Evolutionary conservation across 2,113 vertebrate species (phyloP).

Genomic region (Centropus unirufus): DNA sequence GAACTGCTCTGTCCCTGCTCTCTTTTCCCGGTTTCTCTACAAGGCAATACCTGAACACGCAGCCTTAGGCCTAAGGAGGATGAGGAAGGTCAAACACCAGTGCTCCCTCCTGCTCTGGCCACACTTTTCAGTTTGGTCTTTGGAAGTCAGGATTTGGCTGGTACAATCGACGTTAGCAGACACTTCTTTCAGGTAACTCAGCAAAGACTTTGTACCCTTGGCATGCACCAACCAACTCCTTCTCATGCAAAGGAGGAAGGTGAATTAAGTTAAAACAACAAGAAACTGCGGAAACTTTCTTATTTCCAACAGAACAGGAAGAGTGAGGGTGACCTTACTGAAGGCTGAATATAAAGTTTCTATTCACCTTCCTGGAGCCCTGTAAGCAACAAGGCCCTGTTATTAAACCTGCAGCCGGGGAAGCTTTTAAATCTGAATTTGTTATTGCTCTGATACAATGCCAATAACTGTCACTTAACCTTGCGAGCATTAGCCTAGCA

Average conservation of each 20-base stretch:
- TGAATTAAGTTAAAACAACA: not conserved
- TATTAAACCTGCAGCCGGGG: not conserved
- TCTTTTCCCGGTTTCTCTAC: not conserved
- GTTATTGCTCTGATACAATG: not conserved
- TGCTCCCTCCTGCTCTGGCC: not conserved
- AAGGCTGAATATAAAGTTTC: not conserved
- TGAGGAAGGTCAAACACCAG: not conserved
- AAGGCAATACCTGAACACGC: not conserved
- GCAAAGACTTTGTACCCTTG: not conserved
- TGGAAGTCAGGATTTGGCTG: not conserved
- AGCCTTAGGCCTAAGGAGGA: not conserved
- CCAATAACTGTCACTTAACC: not conserved
- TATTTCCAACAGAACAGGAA: not conserved
- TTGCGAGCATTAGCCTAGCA: not conserved
- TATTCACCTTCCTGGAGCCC: not conserved
- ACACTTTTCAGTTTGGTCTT: not conserved
- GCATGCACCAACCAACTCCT: not conserved
- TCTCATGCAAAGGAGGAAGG: not conserved
- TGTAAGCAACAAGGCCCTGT: not conserved
- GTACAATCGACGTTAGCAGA: not conserved
- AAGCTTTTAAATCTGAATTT: not conserved
- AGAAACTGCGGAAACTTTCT: not conserved
- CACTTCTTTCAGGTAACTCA: not conserved
- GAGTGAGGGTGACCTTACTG: not conserved
- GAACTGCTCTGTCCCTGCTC: not conserved